Percentiles rank a stretch among this genome's conserved stretches.
Conservation (phyloP, 2,797 vertebrate genomes). For the Enoplosus armatus region DNA sequence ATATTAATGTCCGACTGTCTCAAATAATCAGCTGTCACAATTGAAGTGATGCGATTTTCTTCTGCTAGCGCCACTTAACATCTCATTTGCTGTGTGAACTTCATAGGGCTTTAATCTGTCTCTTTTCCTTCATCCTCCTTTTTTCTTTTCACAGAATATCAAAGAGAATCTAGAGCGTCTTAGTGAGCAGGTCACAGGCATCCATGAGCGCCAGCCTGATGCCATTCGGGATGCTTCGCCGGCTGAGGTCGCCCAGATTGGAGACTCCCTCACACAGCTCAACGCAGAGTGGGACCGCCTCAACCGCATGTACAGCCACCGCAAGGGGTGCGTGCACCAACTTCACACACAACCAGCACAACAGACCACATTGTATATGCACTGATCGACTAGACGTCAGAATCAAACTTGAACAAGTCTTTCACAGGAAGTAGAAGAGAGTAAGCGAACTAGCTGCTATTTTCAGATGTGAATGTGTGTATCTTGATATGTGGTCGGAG, state of each 20-base stretch:
- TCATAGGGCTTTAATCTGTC: not conserved
- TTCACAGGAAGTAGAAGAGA: not conserved
- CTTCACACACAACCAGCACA: not conserved
- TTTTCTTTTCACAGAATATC: constrained; percentile 85
- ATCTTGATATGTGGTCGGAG: constrained; percentile 25
- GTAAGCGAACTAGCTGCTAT: constrained; percentile 17
- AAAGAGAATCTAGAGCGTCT: constrained; percentile 92
- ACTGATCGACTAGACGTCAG: not conserved
- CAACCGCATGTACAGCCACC: constrained; percentile 93
- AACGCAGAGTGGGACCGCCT: constrained; percentile 95
- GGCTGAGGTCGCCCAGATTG: constrained; percentile 90
- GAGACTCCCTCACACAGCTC: constrained; percentile 90
- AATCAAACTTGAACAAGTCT: not conserved
- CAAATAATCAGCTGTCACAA: constrained; percentile 3
- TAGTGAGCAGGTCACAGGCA: constrained; percentile 88
- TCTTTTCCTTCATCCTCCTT: not conserved
- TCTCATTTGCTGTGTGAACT: not conserved
- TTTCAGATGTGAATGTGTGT: constrained; percentile 21
- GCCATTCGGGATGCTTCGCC: constrained; percentile 90
- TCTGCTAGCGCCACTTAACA: not conserved
- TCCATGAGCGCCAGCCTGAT: constrained; percentile 94
- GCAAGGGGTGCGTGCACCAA: constrained; percentile 88
- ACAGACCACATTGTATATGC: not conserved
- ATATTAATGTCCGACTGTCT: not conserved
- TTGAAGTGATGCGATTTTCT: constrained; percentile 8